Base-by-base conservation (phyloP, 2,888 invertebrate genomes). In the Sinohyriopsis cumingii region DNA sequence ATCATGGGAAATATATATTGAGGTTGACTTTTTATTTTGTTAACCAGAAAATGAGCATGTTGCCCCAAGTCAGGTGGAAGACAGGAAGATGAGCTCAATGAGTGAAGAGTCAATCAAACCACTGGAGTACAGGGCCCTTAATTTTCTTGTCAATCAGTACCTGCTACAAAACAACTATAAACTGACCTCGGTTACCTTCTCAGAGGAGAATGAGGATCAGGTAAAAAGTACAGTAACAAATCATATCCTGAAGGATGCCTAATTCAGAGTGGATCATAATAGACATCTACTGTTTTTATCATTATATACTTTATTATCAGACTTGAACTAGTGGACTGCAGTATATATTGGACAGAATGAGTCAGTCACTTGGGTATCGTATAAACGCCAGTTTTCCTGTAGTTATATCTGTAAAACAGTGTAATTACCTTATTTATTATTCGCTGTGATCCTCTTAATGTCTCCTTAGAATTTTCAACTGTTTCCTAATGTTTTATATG, bases 191-290 rank as follows among this genome's bases (percentile, higher is more conserved):
- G 95, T 96, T 74, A 96, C 96, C 63, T 96, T 96, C 91, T 94
- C 95, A 56, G 96, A 96, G 92, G 96, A 96, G 92, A 96, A 95
- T 91, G 95, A 95, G 86, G 93, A 95, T 89, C 96, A 96, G 92
- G 94, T 94, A 73, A 57, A 55, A 55, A n/a, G 9, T 25, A 45
- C 45, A 45, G 45, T 45, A 15, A n/a, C n/a, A 28, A 65, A 19
- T 15, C 12, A 20, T 25, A 55, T 67, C 25, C 22, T 65, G 19
- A 59, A 55, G 20, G 22, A 19, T 65, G 22, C 45, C 15, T 61
- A 1, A 9, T 61, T 9, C 55, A 20, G 5, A 18, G n/a, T 57
- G 22, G 12, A 24, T 6, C 54, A 25, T 22, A 33, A 54, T 53
- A 20, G 22, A 63, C 33, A 54, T 54, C 12, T 6, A 24, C 19